These are phyloP conservation scores for Cercopithecus diana DNA, from an alignment of 2,797 vertebrate genomes.

Conservation along the genomic window DNA sequence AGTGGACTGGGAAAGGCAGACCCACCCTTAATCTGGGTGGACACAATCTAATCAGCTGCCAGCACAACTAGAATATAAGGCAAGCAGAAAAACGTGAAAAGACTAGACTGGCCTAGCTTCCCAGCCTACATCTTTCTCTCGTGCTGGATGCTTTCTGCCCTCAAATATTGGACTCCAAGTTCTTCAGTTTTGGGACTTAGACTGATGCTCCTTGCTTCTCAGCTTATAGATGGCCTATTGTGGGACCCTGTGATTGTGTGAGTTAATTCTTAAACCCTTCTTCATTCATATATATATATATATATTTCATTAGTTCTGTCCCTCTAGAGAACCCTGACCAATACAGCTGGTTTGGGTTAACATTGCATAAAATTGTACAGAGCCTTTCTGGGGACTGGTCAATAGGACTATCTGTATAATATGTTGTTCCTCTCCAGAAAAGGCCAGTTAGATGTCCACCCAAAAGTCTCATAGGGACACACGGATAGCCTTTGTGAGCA, in stretches of 20 bases:
- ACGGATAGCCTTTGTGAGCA: neutral
- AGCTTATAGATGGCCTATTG: neutral
- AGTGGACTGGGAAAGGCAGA: neutral
- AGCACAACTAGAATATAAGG: neutral
- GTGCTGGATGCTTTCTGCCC: neutral
- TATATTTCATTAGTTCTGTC: neutral
- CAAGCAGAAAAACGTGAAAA: neutral
- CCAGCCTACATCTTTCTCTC: neutral
- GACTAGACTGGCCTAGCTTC: neutral
- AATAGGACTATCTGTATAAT: neutral
- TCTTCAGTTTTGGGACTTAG: neutral
- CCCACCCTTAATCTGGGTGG: neutral
- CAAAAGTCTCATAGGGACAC: neutral
- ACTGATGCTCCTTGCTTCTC: neutral
- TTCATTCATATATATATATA: neutral
- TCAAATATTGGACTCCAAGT: neutral
- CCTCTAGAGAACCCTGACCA: neutral
- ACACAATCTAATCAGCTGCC: neutral
- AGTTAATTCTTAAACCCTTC: neutral
- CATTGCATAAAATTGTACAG: neutral
- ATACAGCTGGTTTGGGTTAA: neutral
- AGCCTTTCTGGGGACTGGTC: neutral
- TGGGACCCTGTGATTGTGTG: neutral
- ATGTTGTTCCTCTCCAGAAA: neutral
- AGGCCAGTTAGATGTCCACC: neutral